A percentile compares a stretch with the other conserved stretches of the same genome.
Conservation (phyloP, 1,140 invertebrate genomes). For the Cherax destructor region DNA sequence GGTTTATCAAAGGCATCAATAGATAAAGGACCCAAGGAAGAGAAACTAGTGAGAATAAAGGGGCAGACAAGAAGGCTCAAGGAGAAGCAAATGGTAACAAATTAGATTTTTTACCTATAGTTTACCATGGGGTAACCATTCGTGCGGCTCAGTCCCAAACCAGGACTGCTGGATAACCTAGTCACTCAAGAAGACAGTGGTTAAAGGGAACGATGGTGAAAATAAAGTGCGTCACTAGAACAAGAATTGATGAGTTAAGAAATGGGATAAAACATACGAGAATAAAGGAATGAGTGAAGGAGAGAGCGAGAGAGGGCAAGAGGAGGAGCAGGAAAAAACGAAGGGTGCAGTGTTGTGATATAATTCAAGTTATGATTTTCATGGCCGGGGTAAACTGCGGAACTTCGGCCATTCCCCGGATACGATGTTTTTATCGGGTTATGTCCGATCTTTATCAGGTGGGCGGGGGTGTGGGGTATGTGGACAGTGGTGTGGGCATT, state of each 20-base stretch:
- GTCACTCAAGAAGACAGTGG: too few relatives aligned
- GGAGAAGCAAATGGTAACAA: too few relatives aligned
- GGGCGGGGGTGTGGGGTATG: neutral
- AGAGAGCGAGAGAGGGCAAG: neutral
- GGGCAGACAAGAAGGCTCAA: neutral
- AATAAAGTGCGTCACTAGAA: too few relatives aligned
- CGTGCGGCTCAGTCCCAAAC: too few relatives aligned
- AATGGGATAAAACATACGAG: neutral
- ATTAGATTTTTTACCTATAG: too few relatives aligned
- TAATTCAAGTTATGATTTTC: neutral
- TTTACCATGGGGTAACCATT: too few relatives aligned
- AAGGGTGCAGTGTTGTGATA: neutral
- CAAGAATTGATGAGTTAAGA: too few relatives aligned
- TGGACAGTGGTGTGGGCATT: too few relatives aligned
- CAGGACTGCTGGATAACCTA: too few relatives aligned
- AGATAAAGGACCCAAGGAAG: neutral
- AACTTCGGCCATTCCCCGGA: slow-evolving; percentile 1
- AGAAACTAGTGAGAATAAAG: neutral
- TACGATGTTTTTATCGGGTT: slow-evolving; percentile 8
- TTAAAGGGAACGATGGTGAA: too few relatives aligned
- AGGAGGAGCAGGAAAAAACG: neutral
- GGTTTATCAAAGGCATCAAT: too few relatives aligned
- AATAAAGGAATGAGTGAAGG: neutral
- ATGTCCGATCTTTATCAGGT: slow-evolving; percentile 2
- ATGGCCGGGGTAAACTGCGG: neutral